Conservation (phyloP, 2,797 vertebrate genomes). For the Micrastur ruficollis region DNA sequence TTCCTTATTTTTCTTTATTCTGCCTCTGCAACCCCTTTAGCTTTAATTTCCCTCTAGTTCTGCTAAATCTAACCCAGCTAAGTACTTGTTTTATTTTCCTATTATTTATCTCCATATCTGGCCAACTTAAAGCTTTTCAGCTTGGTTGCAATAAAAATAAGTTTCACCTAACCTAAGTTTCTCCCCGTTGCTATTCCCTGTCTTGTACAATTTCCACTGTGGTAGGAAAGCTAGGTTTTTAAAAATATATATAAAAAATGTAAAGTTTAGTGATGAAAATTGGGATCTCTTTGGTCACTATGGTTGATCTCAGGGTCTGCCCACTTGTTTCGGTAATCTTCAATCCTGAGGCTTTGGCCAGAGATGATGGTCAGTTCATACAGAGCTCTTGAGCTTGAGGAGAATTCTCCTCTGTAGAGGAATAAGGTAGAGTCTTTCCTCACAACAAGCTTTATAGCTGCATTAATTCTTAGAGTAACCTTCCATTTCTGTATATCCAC, state of each 20-base stretch:
- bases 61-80: neutral
- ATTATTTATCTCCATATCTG: rapidly evolving
- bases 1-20: neutral
- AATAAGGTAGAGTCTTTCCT: neutral
- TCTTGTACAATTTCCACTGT: neutral
- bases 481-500: neutral
- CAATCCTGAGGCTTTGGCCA: neutral
- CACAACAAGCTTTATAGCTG: neutral
- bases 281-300: neutral
- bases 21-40: neutral
- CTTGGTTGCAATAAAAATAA: neutral
- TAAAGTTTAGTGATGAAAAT: neutral
- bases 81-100: neutral
- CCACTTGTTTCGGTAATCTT: neutral
- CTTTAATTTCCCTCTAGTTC: neutral
- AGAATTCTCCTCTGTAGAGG: neutral
- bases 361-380: neutral
- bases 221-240: neutral
- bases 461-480: neutral
- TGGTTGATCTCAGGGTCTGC: neutral
- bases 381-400: neutral
- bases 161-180: neutral
- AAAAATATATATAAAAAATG: neutral
- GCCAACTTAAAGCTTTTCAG: neutral
- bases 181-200: neutral